These are phyloP conservation scores for Channa maculata DNA, from an alignment of 2,113 vertebrate genomes.

Conservation along the genomic window DNA sequence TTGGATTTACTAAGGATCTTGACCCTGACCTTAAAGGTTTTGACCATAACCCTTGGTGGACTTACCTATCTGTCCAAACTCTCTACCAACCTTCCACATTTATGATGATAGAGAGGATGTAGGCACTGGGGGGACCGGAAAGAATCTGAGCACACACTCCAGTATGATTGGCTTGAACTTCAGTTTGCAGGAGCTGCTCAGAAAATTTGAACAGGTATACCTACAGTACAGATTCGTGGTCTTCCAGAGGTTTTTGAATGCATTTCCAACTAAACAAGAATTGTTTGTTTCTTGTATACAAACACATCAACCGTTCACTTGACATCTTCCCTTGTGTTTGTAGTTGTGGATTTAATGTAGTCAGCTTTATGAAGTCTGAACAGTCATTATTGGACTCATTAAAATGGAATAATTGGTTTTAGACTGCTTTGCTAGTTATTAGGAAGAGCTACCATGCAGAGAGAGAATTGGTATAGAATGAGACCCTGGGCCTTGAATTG, in stretches of 20 bases:
- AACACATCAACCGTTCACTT: slow-evolving; percentile 13
- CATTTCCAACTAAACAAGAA: not conserved
- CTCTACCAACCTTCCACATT: slow-evolving; percentile 22
- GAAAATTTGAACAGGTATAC: slow-evolving; percentile 95
- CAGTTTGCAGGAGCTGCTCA: slow-evolving; percentile 91
- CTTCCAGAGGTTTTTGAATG: not conserved
- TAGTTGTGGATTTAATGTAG: slow-evolving; percentile 46
- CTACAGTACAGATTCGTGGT: slow-evolving; percentile 2
- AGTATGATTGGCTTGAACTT: slow-evolving; percentile 97
- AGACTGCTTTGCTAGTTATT: slow-evolving; percentile 53
- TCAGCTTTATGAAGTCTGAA: slow-evolving; percentile 61
- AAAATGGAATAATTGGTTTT: slow-evolving; percentile 67
- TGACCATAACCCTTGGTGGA: slow-evolving; percentile 59
- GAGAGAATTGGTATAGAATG: slow-evolving; percentile 39
- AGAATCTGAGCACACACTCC: slow-evolving; percentile 64
- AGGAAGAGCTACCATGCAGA: slow-evolving; percentile 43
- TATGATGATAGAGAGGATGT: slow-evolving; percentile 51
- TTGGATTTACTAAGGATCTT: slow-evolving; percentile 36
- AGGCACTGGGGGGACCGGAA: slow-evolving; percentile 46
- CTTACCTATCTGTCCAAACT: slow-evolving; percentile 10
- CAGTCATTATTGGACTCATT: slow-evolving; percentile 73
- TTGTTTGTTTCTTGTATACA: slow-evolving; percentile 5
- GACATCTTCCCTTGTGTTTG: slow-evolving; percentile 4
- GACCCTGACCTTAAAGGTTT: slow-evolving; percentile 28
- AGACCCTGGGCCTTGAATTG: slow-evolving; percentile 31